These are phyloP conservation scores for Cyphomyrmex costatus DNA, from an alignment of 1,140 invertebrate genomes.

Conservation along the genomic window DNA sequence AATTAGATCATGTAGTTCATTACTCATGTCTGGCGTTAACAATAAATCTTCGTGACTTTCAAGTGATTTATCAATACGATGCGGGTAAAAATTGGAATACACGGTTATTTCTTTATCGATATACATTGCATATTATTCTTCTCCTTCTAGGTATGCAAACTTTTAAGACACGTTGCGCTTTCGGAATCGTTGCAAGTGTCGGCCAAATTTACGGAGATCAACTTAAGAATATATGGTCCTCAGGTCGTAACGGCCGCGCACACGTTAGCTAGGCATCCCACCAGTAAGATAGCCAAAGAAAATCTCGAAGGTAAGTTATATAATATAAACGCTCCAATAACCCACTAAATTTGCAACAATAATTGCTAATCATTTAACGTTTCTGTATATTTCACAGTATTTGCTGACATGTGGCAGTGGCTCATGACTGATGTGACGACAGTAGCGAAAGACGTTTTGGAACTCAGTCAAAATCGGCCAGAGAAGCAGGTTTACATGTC, in stretches of 20 bases:
- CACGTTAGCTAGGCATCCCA: conserved; percentile 96
- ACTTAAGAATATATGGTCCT: conserved; percentile 96
- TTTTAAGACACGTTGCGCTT: conserved; percentile 97
- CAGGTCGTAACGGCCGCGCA: conserved; percentile 97
- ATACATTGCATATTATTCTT: background rate
- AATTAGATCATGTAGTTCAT: background rate
- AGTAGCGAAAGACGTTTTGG: conserved; percentile 96
- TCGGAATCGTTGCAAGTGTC: conserved; percentile 98
- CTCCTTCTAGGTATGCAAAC: conserved; percentile 95
- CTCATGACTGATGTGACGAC: conserved; percentile 95
- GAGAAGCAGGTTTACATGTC: conserved; percentile 98
- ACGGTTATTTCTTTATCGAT: background rate
- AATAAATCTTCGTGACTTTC: background rate
- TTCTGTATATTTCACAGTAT: conserved; percentile 89
- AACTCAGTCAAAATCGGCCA: conserved; percentile 91
- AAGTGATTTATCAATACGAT: background rate
- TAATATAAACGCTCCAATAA: background rate
- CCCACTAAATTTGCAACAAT: background rate
- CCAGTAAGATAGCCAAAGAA: conserved; percentile 98
- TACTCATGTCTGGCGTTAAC: background rate
- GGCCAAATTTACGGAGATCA: conserved; percentile 98
- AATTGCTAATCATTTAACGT: background rate
- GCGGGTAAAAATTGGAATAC: background rate
- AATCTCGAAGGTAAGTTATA: conserved; percentile 93
- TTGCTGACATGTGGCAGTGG: conserved; percentile 99